Conservation (phyloP, 2,888 invertebrate genomes). For the Trichopria drosophilae region DNA sequence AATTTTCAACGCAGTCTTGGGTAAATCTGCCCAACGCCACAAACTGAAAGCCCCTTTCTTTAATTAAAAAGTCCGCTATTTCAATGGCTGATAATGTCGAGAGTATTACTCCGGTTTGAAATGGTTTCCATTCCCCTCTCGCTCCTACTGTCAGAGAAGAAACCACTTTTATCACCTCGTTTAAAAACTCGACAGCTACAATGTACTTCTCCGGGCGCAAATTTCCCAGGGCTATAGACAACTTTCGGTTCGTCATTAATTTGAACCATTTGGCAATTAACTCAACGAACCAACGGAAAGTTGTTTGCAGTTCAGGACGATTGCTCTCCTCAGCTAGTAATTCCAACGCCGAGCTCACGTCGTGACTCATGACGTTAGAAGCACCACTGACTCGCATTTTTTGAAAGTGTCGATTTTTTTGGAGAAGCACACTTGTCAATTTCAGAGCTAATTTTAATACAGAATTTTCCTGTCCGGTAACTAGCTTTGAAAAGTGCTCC, state of each 20-base stretch:
- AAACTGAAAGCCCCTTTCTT: conserved; percentile 6
- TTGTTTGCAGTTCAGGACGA: too few species aligned
- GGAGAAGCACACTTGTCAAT: conserved; percentile 4
- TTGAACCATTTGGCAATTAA: conserved; percentile 13
- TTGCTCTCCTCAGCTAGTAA: too few species aligned
- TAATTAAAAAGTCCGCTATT: neutral
- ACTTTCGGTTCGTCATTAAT: conserved; percentile 15
- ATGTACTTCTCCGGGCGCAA: neutral
- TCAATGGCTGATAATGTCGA: conserved; percentile 3
- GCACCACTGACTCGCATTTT: conserved; percentile 23
- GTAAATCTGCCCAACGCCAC: conserved; percentile 9
- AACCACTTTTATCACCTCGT: neutral
- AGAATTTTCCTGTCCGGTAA: conserved; percentile 7
- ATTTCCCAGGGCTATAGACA: neutral
- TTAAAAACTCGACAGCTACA: neutral
- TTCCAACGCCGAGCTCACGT: conserved; percentile 14
- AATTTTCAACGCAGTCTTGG: conserved; percentile 20
- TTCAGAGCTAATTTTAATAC: conserved; percentile 14
- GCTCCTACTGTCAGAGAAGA: neutral
- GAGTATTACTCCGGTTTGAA: neutral
- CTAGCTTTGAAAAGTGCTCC: conserved; percentile 9
- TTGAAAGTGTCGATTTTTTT: conserved; percentile 8
- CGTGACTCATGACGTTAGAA: conserved; percentile 12
- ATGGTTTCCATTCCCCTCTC: neutral
- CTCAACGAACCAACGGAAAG: conserved; percentile 16